A percentile compares a stretch with the other conserved stretches of the same genome.
Conservation (phyloP, 2,113 vertebrate species). For the Tenrec ecaudatus region DNA sequence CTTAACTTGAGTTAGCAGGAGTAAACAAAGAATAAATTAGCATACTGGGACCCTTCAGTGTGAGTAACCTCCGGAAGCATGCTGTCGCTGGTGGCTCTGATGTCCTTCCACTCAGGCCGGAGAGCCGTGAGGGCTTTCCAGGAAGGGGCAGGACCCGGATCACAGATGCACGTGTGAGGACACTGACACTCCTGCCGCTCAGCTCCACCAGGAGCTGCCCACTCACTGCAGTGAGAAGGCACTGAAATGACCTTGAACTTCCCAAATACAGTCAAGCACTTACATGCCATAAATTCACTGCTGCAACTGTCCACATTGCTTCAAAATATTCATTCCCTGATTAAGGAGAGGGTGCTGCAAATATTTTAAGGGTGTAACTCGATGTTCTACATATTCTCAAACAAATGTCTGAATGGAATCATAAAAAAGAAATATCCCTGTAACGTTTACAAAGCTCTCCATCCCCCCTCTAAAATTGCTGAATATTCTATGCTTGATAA, state of each 20-base stretch:
- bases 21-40: background rate
- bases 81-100: background rate
- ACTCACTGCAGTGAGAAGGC: background rate
- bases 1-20: background rate
- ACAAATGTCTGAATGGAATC: conserved; percentile 27
- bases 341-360: conserved; percentile 23
- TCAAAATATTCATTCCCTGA: background rate
- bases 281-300: background rate
- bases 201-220: background rate
- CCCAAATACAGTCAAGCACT: background rate
- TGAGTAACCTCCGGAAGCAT: background rate
- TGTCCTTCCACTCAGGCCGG: too few relatives aligned
- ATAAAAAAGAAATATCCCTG: conserved; percentile 30
- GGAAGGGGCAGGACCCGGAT: background rate
- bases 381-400: background rate
- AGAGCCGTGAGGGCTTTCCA: too few relatives aligned
- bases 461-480: conserved; percentile 51
- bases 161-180: background rate
- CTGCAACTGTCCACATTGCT: background rate
- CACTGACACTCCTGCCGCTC: background rate
- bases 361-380: background rate
- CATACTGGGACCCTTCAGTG: background rate
- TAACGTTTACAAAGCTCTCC: background rate
- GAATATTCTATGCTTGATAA: conserved; percentile 54
- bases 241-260: conserved; percentile 10